Base-by-base conservation (phyloP, 2,113 vertebrate genomes). In the Ancistrus triradiatus region DNA sequence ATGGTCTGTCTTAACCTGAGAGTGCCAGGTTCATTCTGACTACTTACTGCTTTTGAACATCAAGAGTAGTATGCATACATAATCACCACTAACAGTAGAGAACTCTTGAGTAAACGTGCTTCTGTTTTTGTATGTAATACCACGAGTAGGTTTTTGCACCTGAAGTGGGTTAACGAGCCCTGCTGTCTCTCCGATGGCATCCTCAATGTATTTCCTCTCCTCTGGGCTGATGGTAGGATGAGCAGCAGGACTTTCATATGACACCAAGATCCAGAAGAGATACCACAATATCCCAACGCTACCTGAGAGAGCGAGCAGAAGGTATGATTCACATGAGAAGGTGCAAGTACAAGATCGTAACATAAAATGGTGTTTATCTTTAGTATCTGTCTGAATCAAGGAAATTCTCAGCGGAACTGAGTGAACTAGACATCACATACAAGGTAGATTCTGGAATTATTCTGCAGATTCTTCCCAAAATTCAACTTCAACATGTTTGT, bases 251-350 rank as follows among this genome's bases (percentile, higher is more conserved):
- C 96, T 99, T 83, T 98, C 95, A 4, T 98, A 99, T 1, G 96
- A 98, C 75, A 99, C 94, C 86, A 98, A 86, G 78, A 98, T 79
- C 96, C 95, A 98, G 83, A 99, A 99, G 82, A 98, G 83, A 72
- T 98, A 99, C 96, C 96, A 99, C 73, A 95, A 85, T 85, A 99
- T 92, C 70, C 96, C 96, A 86, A 98, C 90, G 40, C 89, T 90
- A 79, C 96, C 96, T 95, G 79, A 31, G 28, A 50, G 1, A 49
- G 21, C 35, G 6, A 43, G 1, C 42, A 18, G 1, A n/a, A n/a
- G n/a, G n/a, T n/a, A n/a, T n/a, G n/a, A n/a, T n/a, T n/a, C n/a
- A n/a, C n/a, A n/a, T n/a, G n/a, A 57, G 28, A 28, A 14, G 4
- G 7, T 43, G 7, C 11, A 51, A 33, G 52, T 6, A 40, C 15